These are phyloP conservation scores for Cercopithecus mitis DNA, from an alignment of 2,797 vertebrate genomes.

Conservation along the genomic window DNA sequence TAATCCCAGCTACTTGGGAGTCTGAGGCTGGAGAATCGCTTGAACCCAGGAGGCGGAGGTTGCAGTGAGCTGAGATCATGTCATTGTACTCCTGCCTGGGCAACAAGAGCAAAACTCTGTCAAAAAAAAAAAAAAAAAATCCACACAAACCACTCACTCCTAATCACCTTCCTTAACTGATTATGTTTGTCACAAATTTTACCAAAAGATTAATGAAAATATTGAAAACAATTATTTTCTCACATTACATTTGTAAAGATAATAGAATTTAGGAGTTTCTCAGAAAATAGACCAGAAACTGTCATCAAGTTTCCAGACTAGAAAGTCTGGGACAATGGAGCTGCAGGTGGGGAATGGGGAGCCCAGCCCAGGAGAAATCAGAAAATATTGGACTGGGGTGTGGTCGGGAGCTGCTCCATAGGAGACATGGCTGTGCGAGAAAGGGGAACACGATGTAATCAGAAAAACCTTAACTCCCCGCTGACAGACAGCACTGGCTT, in stretches of 20 bases:
- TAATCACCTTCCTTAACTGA: conserved; percentile 49
- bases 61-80: neutral
- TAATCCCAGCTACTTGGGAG: neutral
- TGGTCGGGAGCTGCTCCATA: neutral
- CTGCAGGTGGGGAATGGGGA: conserved; percentile 66
- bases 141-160: conserved; percentile 25
- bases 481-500: conserved; percentile 62
- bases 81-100: neutral
- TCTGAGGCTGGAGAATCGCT: neutral
- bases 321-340: conserved; percentile 72
- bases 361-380: conserved; percentile 53
- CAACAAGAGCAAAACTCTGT: neutral
- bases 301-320: conserved; percentile 66
- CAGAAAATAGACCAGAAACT: conserved; percentile 83
- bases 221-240: conserved; percentile 81
- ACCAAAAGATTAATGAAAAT: conserved; percentile 87
- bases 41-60: neutral
- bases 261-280: conserved; percentile 79
- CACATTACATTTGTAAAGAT: conserved; percentile 75
- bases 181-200: conserved; percentile 74
- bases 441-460: conserved; percentile 56
- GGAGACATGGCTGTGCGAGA: conserved; percentile 64
- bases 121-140: neutral
- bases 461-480: conserved; percentile 79
- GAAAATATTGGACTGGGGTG: conserved; percentile 5